phyloP scores from a whole-genome alignment of 2,888 invertebrate genomes.

The Synergus umbraculus region DNA sequence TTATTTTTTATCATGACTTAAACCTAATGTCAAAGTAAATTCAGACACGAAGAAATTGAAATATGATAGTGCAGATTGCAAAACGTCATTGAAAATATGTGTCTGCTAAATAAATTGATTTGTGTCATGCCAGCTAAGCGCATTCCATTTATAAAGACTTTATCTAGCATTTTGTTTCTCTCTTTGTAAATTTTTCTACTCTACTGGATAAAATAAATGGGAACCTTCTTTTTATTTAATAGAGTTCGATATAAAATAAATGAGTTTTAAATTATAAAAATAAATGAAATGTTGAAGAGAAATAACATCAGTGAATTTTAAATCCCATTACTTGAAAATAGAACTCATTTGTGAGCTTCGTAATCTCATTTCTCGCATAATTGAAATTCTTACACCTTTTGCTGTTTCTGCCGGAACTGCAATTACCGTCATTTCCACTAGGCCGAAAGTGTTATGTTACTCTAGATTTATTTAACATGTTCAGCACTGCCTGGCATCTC shows the following conservation, averaged over 20 bases:
- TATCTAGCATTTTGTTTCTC: neutral
- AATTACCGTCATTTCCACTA: no score
- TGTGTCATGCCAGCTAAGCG: neutral
- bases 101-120: neutral
- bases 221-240: neutral
- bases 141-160: neutral
- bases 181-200: no score
- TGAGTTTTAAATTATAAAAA: neutral
- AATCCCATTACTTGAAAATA: no score
- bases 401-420: no score
- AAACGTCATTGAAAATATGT: neutral
- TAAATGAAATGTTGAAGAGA: neutral
- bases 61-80: neutral
- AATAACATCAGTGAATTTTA: no score
- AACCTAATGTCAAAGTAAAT: neutral
- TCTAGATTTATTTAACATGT: neutral
- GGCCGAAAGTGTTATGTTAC: constrained; percentile 6
- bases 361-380: no score
- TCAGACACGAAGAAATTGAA: neutral
- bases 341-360: no score
- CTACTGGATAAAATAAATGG: no score
- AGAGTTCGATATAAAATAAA: no score
- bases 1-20: constrained; percentile 3
- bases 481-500: neutral
- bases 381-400: no score